These are phyloP conservation scores for Zootoca vivipara DNA, from an alignment of 2,113 vertebrate genomes.

Conservation along the genomic window DNA sequence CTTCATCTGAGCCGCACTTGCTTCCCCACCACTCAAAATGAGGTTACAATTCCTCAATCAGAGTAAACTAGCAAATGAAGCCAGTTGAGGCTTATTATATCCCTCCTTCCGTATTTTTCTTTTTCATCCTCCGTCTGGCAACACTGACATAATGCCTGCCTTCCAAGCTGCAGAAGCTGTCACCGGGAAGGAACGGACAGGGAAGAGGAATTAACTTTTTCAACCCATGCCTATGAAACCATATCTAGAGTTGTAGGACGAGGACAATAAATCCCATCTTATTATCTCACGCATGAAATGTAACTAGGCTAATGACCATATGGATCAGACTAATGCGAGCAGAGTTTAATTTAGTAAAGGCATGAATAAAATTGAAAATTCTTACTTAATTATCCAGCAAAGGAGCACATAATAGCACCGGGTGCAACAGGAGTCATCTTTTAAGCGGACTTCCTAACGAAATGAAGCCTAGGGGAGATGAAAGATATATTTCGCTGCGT, in stretches of 20 bases:
- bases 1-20: constrained; percentile 37
- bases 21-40: constrained; percentile 36
- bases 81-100: constrained; percentile 45
- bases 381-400: constrained; percentile 55
- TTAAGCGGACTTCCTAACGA: constrained; percentile 28
- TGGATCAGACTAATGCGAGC: constrained; percentile 58
- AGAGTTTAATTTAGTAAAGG: constrained; percentile 58
- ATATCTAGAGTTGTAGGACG: constrained; percentile 54
- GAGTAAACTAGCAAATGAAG: constrained; percentile 48
- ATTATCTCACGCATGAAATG: constrained; percentile 55
- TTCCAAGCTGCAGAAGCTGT: constrained; percentile 21
- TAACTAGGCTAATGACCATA: constrained; percentile 61
- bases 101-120: constrained; percentile 3
- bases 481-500: rapidly evolving
- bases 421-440: constrained; percentile 35
- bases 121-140: constrained; percentile 6
- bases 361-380: neutral
- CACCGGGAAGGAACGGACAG: constrained; percentile 15
- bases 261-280: constrained; percentile 57
- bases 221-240: constrained; percentile 17
- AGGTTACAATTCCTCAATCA: constrained; percentile 54
- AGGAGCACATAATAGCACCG: constrained; percentile 44
- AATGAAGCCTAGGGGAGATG: constrained; percentile 17
- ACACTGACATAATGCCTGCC: neutral
- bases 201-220: constrained; percentile 47